Percentiles rank a stretch among this genome's conserved stretches.
Conservation (phyloP, 2,113 vertebrate genomes). For the Laticauda laticaudata region DNA sequence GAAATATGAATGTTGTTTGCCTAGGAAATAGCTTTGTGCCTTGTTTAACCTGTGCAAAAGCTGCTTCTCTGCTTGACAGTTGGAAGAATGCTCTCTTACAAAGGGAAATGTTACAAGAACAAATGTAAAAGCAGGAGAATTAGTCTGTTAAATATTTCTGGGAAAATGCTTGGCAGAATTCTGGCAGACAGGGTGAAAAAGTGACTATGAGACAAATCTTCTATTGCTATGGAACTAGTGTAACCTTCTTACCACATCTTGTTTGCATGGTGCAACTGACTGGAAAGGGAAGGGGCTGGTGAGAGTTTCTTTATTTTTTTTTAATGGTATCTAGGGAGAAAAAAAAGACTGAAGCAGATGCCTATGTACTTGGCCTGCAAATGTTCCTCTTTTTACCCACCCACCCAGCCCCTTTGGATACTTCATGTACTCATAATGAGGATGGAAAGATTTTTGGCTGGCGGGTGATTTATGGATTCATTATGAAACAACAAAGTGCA, state of each 20-base stretch:
- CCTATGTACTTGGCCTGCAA: neutral
- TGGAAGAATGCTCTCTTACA: neutral
- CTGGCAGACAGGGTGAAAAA: neutral
- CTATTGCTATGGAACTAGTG: neutral
- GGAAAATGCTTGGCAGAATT: neutral
- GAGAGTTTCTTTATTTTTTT: neutral
- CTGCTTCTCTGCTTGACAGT: neutral
- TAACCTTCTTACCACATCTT: neutral
- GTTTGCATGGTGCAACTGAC: neutral
- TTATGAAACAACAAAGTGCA: neutral
- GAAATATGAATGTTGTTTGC: neutral
- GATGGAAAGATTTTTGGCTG: neutral
- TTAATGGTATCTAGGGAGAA: neutral
- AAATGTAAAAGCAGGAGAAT: neutral
- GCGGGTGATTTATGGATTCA: conserved; percentile 16
- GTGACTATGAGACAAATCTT: neutral
- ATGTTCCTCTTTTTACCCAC: neutral
- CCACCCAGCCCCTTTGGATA: neutral
- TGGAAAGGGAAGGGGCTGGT: neutral
- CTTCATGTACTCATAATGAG: neutral
- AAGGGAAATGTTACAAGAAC: neutral
- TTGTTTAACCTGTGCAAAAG: neutral
- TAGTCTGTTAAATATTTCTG: neutral
- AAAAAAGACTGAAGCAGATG: neutral
- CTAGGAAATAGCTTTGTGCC: neutral